Conservation (phyloP, 2,797 vertebrate genomes). For the Mus spretus region DNA sequence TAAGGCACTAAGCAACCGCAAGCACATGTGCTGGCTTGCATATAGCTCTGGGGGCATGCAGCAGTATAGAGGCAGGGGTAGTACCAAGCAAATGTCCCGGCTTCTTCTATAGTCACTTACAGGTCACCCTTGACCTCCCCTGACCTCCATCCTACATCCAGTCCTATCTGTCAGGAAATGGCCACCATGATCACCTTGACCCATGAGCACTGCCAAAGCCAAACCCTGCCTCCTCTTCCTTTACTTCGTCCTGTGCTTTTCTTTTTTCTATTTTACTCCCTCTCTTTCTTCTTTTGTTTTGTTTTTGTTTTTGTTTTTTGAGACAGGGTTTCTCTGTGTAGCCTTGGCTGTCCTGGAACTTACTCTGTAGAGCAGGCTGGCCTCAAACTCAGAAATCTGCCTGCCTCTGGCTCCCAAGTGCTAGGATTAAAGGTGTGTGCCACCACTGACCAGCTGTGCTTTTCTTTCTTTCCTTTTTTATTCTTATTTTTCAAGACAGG, state of each 20-base stretch:
- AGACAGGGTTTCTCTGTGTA: no score
- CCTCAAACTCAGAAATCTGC: no score
- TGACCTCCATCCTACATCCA: neutral
- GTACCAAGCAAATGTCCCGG: neutral
- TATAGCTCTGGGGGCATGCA: neutral
- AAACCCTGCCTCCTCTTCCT: neutral
- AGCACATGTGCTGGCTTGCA: neutral
- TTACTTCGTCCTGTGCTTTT: neutral
- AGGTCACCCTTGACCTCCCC: neutral
- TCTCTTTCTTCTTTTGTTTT: neutral
- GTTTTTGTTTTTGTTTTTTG: no score
- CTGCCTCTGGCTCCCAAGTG: no score
- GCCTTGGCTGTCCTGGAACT: no score
- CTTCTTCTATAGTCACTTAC: neutral
- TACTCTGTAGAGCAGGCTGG: no score
- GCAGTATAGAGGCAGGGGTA: neutral
- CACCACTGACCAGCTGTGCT: no score
- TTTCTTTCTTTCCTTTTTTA: no score
- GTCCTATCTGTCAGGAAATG: neutral
- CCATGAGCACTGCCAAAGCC: neutral
- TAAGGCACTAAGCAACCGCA: neutral
- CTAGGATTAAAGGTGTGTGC: no score
- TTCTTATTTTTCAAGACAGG: neutral
- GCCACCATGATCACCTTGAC: neutral
- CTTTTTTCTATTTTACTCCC: neutral